Percentiles rank a stretch among this genome's conserved stretches.
These are phyloP conservation scores for human (Homo sapiens) DNA, from an alignment of 2,113 vertebrate genomes.

Conservation along the genomic window GRCh38 chr4:169086501-169087000, in stretches of 20 bases:
- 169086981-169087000: neutral
- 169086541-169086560: too few relatives aligned
- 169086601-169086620: neutral
- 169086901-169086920: too few relatives aligned
- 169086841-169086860: neutral
- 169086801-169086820: neutral
- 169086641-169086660: neutral
- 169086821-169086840: neutral
- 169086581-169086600: too few relatives aligned
- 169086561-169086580: too few relatives aligned
- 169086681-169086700: neutral
- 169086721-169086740: neutral
- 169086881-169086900: neutral
- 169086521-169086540: accelerated
- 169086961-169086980: neutral
- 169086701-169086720: neutral
- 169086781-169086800: neutral
- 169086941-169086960: neutral
- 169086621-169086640: neutral
- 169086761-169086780: neutral
- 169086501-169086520: too few relatives aligned
- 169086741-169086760: neutral
- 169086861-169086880: neutral
- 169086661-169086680: neutral
- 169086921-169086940: neutral